A percentile compares a stretch with the other conserved stretches of the same genome.
Evolutionary conservation across 1,140 invertebrate genomes (phyloP).

Genomic region (Drosophila sp.): DNA sequence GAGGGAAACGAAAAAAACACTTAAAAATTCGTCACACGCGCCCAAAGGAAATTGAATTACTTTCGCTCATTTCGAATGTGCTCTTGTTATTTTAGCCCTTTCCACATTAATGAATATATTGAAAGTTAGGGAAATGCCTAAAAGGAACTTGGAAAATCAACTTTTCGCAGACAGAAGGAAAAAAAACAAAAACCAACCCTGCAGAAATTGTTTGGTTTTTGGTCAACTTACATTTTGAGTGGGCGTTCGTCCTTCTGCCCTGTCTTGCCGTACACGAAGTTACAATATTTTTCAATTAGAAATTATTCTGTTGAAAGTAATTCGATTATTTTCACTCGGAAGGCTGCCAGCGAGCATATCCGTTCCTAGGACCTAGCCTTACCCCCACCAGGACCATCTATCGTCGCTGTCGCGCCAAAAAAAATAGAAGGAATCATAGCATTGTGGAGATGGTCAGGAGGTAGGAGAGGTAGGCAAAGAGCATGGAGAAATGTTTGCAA

Average conservation of each 20-base stretch:
- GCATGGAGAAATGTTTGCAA: conserved; percentile 74
- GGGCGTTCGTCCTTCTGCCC: conserved; percentile 31
- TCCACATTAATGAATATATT: conserved; percentile 21
- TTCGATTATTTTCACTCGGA: conserved; percentile 83
- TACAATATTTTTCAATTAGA: conserved; percentile 84
- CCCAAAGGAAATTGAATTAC: conserved; percentile 53
- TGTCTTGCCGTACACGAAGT: conserved; percentile 56
- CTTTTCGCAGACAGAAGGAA: neutral
- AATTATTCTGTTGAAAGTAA: conserved; percentile 83
- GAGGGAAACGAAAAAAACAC: conserved; percentile 49
- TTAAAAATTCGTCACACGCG: conserved; percentile 73
- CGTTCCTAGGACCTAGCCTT: conserved; percentile 34
- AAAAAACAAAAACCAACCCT: conserved; percentile 13
- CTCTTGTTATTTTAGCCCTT: conserved; percentile 4
- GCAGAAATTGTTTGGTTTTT: conserved; percentile 10
- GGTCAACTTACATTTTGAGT: conserved; percentile 14
- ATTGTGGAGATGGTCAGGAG: conserved; percentile 5
- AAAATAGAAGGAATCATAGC: conserved; percentile 19
- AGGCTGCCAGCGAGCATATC: conserved; percentile 50
- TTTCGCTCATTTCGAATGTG: conserved; percentile 9
- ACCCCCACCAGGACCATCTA: neutral
- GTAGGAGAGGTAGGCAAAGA: conserved; percentile 48
- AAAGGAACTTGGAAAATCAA: conserved; percentile 44
- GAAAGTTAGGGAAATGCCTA: conserved; percentile 24
- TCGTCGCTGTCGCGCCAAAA: conserved; percentile 8